Evolutionary conservation across 2,797 vertebrate genomes (phyloP).

Genomic region (Poeciliopsis paucimaculata): DNA sequence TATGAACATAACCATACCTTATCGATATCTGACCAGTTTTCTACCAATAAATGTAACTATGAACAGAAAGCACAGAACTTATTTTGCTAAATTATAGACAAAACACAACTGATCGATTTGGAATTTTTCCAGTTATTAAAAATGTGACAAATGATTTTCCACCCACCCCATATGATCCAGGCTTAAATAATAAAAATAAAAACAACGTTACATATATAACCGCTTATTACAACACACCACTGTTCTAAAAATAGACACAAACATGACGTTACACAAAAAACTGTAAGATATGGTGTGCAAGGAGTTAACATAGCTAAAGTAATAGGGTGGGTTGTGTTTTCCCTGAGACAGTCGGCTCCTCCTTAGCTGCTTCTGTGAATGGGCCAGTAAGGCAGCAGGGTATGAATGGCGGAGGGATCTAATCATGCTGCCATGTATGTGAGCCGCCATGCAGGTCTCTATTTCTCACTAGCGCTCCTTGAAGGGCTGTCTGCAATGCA

Average conservation of each 20-base stretch:
- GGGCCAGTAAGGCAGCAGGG: constrained; percentile 74
- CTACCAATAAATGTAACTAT: background rate
- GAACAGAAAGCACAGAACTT: background rate
- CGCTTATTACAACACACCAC: background rate
- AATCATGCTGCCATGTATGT: constrained; percentile 58
- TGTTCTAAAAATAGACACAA: background rate
- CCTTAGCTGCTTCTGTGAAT: constrained; percentile 80
- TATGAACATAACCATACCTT: background rate
- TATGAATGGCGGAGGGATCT: constrained; percentile 81
- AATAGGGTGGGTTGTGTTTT: constrained; percentile 71
- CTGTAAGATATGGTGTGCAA: constrained; percentile 34
- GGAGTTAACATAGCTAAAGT: constrained; percentile 72
- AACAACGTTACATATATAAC: background rate
- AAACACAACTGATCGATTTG: background rate
- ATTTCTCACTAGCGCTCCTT: constrained; percentile 85
- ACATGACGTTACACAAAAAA: constrained; percentile 1
- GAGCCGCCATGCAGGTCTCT: constrained; percentile 62
- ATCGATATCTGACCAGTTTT: background rate
- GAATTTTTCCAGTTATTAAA: background rate
- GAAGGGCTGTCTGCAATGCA: constrained; percentile 93
- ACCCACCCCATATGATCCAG: background rate
- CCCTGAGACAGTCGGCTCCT: constrained; percentile 72
- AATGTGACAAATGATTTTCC: background rate
- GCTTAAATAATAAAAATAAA: background rate
- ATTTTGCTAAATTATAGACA: background rate